Evolutionary conservation across 1,140 invertebrate genomes (phyloP), one percentile per base, ranked within the genome.

Genomic region (Drosophila pandora): DNA sequence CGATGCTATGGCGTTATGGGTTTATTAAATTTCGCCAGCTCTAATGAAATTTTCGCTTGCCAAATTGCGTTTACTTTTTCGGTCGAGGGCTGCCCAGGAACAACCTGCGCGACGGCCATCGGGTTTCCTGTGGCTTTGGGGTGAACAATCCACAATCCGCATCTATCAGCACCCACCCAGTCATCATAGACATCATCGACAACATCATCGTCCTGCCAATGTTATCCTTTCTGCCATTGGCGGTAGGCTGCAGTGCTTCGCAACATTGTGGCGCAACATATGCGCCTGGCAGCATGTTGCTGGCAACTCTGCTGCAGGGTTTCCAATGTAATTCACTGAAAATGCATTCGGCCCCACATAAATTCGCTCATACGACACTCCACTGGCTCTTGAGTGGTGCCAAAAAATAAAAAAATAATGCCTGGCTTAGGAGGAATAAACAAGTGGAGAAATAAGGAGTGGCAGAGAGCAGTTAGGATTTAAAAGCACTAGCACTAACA

Each of bases 1-100:
- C 25, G 7, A 17, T 17, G 41, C 41, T 10, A n/a, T 2, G 13
- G 41, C 48, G 65, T 64, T 73, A 60, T 63, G 60, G 82, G 73
- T 87, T 87, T 87, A 87, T 87, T 87, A 88, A 72, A 87, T 87
- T 87, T 75, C 73, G 74, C 78, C 61, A 55, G 55, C 83, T 79
- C 79, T 87, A 87, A 87, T 87, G 75, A 63, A 82, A 87, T 87
- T 87, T 85, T 82, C 82, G 83, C 83, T 72, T 76, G 73, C 83
- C 62, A 87, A 87, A 87, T 87, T 87, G 83, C 69, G 75, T 81
- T 85, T 87, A 85, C 73, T 76, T 77, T 63, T 67, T 17, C 30
- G 45, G 47, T 22, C 10, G 60, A 64, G 49, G 49, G 61, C 45
- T 5, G 41, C 30, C 30, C 34, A 47, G 63, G 47, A 37, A n/a